Conservation (phyloP, 2,888 invertebrate genomes). For the Brassicogethes aeneus region DNA sequence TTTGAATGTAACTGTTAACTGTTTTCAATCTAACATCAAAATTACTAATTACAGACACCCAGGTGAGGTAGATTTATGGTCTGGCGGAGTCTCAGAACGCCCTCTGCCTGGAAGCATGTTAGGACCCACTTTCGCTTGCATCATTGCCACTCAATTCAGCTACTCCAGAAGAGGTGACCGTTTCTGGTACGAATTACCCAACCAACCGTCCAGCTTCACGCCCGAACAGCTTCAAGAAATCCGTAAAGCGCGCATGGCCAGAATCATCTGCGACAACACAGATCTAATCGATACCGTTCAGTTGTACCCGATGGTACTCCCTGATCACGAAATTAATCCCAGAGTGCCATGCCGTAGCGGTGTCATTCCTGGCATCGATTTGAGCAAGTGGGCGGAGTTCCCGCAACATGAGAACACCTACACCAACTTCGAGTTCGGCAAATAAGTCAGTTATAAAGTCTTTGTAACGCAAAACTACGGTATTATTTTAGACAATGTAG, state of each 20-base stretch:
- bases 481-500: too few relatives aligned
- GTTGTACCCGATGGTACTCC: constrained; percentile 84
- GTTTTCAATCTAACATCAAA: constrained; percentile 8
- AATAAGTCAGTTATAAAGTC: constrained; percentile 1
- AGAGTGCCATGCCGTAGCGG: constrained; percentile 86
- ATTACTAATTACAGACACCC: constrained; percentile 54
- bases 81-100: constrained; percentile 86
- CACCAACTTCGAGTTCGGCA: constrained; percentile 6
- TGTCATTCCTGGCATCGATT: constrained; percentile 77
- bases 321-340: constrained; percentile 90
- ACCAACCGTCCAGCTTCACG: constrained; percentile 86
- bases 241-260: constrained; percentile 68
- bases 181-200: constrained; percentile 90
- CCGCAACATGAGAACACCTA: constrained; percentile 16
- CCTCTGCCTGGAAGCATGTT: constrained; percentile 87
- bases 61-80: constrained; percentile 89
- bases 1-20: constrained; percentile 3
- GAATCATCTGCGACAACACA: constrained; percentile 85
- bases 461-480: too few relatives aligned
- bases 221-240: constrained; percentile 78
- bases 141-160: constrained; percentile 89
- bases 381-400: constrained; percentile 80
- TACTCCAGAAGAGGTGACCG: constrained; percentile 83
- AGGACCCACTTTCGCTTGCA: constrained; percentile 89
- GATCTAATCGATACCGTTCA: constrained; percentile 87